Base-by-base conservation (phyloP, 2,797 vertebrate species). In the Paguma larvata region DNA sequence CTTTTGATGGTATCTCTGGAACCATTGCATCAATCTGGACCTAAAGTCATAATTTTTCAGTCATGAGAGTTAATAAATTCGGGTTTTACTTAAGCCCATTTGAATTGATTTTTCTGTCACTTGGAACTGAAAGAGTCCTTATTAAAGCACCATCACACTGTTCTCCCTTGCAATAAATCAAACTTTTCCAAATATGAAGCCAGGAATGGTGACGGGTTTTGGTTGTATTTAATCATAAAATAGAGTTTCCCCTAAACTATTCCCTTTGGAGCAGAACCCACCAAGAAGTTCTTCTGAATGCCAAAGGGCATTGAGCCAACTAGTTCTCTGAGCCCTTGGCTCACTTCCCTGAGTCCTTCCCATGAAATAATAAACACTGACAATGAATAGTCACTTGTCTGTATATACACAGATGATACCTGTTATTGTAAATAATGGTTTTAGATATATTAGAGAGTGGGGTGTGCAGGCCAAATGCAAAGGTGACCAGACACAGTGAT, bases 111-210 rank as follows among this genome's bases (percentile, higher is more conserved):
- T 80, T 89, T 75, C 68, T 72, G 23, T 97, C 65, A 63, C 41
- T 94, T 86, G 53, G 21, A 87, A 83, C 41, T 65, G 44, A 86
- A 44, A 77, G 12, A 78, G 68, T 78, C 73, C 32, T 84, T n/a
- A 79, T 80, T 59, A 75, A 85, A 89, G 18, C 6, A 80, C 12
- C n/a, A 93, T 41, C 8, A 78, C 6, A 44, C 53, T 93, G 16
- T 67, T 96, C 34, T 83, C 75, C 93, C 73, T 59, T 59, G 46
- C 92, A 92, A 83, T 72, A 82, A 94, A 92, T 92, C 77, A 51
- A 85, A 73, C 11, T 84, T 95, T 92, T 93, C 77, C 67, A 38
- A 72, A 25, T 87, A 78, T 84, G 72, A 96, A 83, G 34, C 62
- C 44, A 93, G 32, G 63, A 70, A 19, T 83, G 80, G 38, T 89